A percentile compares a stretch with the other conserved stretches of the same genome.
Evolutionary conservation across 2,888 invertebrate genomes (phyloP).

Genomic region (Epistrophe grossulariae): DNA sequence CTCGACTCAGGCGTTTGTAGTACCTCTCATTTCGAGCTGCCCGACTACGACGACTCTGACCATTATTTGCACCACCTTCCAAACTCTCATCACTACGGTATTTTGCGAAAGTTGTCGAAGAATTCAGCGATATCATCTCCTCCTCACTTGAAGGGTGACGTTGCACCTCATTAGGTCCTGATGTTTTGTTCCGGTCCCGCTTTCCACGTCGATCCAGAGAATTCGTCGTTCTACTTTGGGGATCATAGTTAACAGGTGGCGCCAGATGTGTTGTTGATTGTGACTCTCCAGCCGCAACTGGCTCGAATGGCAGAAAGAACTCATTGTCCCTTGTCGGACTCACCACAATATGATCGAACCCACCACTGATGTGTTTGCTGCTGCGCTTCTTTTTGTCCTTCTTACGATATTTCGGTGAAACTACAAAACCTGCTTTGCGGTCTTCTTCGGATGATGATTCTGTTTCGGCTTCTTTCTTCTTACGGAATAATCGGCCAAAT

Average conservation of each 20-base stretch:
- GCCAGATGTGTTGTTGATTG: slow-evolving; percentile 35
- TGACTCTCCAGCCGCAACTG: slow-evolving; percentile 76
- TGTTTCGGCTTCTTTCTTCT: slow-evolving; percentile 87
- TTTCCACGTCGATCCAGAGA: slow-evolving; percentile 80
- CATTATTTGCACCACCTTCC: slow-evolving; percentile 84
- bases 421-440: slow-evolving; percentile 83
- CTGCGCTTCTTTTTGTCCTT: slow-evolving; percentile 84
- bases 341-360: slow-evolving; percentile 88
- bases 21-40: slow-evolving; percentile 92
- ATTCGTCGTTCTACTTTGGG: slow-evolving; percentile 79
- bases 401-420: slow-evolving; percentile 78
- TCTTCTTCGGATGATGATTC: slow-evolving; percentile 84
- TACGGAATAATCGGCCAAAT: slow-evolving; percentile 90
- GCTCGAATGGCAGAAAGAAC: slow-evolving; percentile 82
- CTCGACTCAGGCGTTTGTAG: slow-evolving; percentile 89
- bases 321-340: slow-evolving; percentile 84
- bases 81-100: slow-evolving; percentile 89
- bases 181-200: slow-evolving; percentile 51
- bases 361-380: slow-evolving; percentile 85
- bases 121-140: slow-evolving; percentile 86
- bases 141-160: slow-evolving; percentile 81
- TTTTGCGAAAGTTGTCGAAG: slow-evolving; percentile 88
- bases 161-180: slow-evolving; percentile 36
- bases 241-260: slow-evolving; percentile 54
- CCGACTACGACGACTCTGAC: slow-evolving; percentile 87